Conservation (phyloP, 1,140 invertebrate genomes). For the Megathymus violae region DNA sequence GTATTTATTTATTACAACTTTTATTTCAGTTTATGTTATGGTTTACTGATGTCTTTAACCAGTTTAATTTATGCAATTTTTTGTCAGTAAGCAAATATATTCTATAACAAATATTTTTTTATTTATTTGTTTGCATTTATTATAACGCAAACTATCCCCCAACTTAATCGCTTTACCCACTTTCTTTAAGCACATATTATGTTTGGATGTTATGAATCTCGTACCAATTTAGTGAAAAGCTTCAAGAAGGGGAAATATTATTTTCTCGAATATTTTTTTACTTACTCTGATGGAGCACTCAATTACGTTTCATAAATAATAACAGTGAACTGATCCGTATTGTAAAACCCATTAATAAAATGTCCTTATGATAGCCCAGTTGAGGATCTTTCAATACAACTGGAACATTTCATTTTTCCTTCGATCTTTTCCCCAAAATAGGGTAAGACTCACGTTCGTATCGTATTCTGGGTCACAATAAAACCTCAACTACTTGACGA, state of each 20-base stretch:
- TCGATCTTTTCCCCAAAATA: slow-evolving; percentile 47
- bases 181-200: slow-evolving; percentile 34
- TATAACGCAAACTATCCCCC: slow-evolving; percentile 37
- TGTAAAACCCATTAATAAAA: slow-evolving; percentile 45
- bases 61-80: no score
- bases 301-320: slow-evolving; percentile 47
- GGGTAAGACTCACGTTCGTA: slow-evolving; percentile 49
- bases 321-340: slow-evolving; percentile 31
- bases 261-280: slow-evolving; percentile 32
- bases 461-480: slow-evolving; percentile 47
- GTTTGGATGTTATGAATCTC: slow-evolving; percentile 32
- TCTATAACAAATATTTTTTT: no score
- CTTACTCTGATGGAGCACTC: slow-evolving; percentile 26
- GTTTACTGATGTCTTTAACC: no score
- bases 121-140: background rate
- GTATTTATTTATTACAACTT: no score
- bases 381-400: slow-evolving; percentile 30
- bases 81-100: no score
- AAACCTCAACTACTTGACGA: slow-evolving; percentile 57
- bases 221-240: slow-evolving; percentile 30
- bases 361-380: slow-evolving; percentile 40
- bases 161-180: slow-evolving; percentile 22
- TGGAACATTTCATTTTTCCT: slow-evolving; percentile 56
- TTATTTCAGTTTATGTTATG: no score
- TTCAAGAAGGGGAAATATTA: slow-evolving; percentile 11